These are phyloP conservation scores for Sparidentex hasta DNA, from an alignment of 2,797 vertebrate genomes.

Conservation along the genomic window DNA sequence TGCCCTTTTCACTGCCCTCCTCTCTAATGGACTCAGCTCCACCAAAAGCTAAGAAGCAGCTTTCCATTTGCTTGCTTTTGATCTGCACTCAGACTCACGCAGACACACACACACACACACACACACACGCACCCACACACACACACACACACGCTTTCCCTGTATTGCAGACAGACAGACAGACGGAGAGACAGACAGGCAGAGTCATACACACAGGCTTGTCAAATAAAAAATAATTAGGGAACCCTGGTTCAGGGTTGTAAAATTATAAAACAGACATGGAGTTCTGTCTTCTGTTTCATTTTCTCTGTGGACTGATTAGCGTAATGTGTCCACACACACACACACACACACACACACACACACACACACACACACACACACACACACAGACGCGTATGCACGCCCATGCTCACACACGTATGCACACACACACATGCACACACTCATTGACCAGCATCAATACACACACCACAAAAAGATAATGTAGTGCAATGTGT, in stretches of 20 bases:
- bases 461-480: conserved; percentile 38
- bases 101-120: conserved; percentile 8
- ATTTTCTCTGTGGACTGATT: conserved; percentile 41
- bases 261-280: conserved; percentile 56
- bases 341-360: conserved; percentile 12
- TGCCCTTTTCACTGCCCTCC: conserved; percentile 62
- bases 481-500: conserved; percentile 49
- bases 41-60: conserved; percentile 55
- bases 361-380: background rate
- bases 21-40: conserved; percentile 68
- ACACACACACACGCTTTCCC: too few species aligned
- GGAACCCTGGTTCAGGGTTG: conserved; percentile 45
- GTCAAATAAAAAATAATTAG: conserved; percentile 61
- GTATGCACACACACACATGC: too few species aligned
- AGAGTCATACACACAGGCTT: conserved; percentile 10
- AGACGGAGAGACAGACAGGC: conserved; percentile 1
- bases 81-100: conserved; percentile 44
- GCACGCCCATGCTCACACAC: background rate
- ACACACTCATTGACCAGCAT: background rate
- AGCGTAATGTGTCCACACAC: conserved; percentile 36
- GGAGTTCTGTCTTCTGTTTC: conserved; percentile 55
- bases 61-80: conserved; percentile 61
- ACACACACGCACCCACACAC: background rate
- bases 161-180: background rate
- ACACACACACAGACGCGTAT: conserved; percentile 1